phyloP scores from a whole-genome alignment of 2,888 invertebrate genomes.

The Leucophora obtusa region DNA sequence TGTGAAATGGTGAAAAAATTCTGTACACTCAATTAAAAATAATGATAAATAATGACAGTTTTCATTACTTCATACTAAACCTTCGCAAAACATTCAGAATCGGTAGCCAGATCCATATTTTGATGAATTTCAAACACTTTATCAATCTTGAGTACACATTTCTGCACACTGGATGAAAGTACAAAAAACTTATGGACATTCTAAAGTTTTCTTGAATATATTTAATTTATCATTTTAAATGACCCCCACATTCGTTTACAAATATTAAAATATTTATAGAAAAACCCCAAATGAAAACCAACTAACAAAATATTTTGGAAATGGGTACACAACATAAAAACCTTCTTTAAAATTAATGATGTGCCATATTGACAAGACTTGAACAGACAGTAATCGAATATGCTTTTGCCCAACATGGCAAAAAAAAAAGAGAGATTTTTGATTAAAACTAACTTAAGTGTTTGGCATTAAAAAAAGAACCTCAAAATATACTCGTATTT shows the following conservation, averaged over 20 bases:
- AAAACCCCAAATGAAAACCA: background rate
- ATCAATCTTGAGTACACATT: no score
- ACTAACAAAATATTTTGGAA: background rate
- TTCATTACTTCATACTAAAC: no score
- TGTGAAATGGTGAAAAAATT: no score
- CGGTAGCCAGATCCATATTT: no score
- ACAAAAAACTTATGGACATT: no score
- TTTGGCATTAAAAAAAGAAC: conserved; percentile 55
- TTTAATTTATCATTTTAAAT: background rate
- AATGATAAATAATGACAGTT: no score
- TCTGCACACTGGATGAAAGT: no score
- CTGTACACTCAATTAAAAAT: no score
- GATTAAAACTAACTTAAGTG: conserved; percentile 56
- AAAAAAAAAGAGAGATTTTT: conserved; percentile 49
- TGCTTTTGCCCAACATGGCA: conserved; percentile 7
- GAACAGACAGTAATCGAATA: conserved; percentile 42
- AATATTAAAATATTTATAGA: conserved; percentile 3
- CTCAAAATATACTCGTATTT: conserved; percentile 59
- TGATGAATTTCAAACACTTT: no score
- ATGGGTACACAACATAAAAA: conserved; percentile 17
- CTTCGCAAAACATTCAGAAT: no score
- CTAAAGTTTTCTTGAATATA: background rate
- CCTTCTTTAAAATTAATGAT: conserved; percentile 66
- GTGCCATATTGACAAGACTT: conserved; percentile 63
- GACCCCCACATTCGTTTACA: no score